phyloP scores from a whole-genome alignment of 2,113 vertebrate species.

The Spea bombifrons region DNA sequence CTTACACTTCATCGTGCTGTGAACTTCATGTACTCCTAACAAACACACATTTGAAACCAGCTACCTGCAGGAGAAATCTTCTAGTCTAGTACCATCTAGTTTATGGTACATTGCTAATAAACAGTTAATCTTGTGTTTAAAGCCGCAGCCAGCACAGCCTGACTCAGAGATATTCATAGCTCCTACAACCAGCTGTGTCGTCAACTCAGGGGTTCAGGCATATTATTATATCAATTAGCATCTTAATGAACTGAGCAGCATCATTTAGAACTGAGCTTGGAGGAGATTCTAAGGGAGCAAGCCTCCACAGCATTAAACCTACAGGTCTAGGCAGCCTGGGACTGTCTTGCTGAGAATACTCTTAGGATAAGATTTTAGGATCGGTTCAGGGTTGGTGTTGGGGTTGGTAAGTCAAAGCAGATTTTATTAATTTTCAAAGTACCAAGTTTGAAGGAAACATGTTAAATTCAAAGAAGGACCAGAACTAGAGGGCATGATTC shows the following conservation, averaged over 20 bases:
- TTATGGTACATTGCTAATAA: neutral
- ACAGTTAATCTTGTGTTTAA: constrained; percentile 51
- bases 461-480: too few species aligned
- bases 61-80: too few species aligned
- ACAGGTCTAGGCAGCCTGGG: constrained; percentile 2
- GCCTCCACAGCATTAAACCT: constrained; percentile 19
- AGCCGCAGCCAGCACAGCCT: constrained; percentile 68
- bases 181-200: constrained; percentile 73
- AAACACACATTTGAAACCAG: too few species aligned
- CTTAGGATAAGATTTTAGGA: neutral
- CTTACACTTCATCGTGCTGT: too few species aligned
- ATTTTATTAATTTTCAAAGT: too few species aligned
- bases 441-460: too few species aligned
- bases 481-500: too few species aligned
- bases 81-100: neutral
- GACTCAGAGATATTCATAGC: constrained; percentile 83
- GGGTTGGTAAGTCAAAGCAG: too few species aligned
- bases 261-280: constrained; percentile 29
- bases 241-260: constrained; percentile 71
- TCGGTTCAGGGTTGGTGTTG: too few species aligned
- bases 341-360: neutral
- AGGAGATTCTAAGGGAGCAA: constrained; percentile 31
- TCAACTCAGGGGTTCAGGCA: constrained; percentile 76
- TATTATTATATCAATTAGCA: constrained; percentile 86
- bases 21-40: too few species aligned